A percentile compares a stretch with the other conserved stretches of the same genome.
Evolutionary conservation across 2,888 invertebrate species (phyloP).

Genomic region (Platynereis dumerilii): DNA sequence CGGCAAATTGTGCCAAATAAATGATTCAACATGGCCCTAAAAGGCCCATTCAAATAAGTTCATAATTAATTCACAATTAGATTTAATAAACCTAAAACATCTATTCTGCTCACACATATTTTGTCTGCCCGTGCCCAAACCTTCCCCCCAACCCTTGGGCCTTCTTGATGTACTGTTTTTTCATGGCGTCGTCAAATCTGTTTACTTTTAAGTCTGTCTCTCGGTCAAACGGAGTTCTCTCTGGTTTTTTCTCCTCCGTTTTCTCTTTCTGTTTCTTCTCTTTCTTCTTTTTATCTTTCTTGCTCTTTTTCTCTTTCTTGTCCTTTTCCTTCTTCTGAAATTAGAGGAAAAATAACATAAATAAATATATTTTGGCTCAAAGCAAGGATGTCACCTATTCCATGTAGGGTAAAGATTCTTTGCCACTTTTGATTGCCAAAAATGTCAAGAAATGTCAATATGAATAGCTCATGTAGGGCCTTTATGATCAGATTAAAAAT

Average conservation of each 20-base stretch:
- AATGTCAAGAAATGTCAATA: no score
- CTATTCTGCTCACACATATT: slow-evolving; percentile 2
- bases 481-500: no score
- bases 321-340: neutral
- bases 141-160: slow-evolving; percentile 1
- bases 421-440: no score
- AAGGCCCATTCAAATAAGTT: no score
- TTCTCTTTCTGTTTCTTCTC: slow-evolving; percentile 18
- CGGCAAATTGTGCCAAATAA: no score
- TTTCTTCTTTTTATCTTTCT: slow-evolving; percentile 13
- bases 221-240: slow-evolving; percentile 18
- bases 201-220: slow-evolving; percentile 17
- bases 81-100: no score
- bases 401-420: no score
- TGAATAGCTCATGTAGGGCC: no score
- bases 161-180: slow-evolving; percentile 3
- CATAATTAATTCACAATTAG: no score
- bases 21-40: no score
- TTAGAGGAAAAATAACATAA: no score
- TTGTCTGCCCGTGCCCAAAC: slow-evolving; percentile 6
- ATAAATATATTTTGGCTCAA: neutral
- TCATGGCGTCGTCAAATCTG: slow-evolving; percentile 21
- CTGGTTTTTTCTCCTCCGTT: slow-evolving; percentile 4
- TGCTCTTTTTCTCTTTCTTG: slow-evolving; percentile 5
- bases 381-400: no score